Evolutionary conservation across 2,797 vertebrate species (phyloP).

Genomic region (Lacerta viridis): DNA sequence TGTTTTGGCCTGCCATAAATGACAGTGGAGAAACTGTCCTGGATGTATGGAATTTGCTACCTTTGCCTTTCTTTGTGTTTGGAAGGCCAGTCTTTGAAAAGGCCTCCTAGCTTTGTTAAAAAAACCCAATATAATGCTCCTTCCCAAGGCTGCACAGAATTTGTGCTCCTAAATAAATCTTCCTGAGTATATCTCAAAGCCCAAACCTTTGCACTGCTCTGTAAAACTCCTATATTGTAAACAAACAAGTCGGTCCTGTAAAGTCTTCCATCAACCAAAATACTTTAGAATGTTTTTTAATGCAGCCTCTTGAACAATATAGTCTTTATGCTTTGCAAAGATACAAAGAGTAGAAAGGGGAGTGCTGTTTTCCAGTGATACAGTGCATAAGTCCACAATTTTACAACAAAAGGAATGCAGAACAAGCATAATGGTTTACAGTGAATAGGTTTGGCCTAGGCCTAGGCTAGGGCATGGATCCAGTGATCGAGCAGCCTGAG

Average conservation of each 20-base stretch:
- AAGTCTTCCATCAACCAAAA: background rate
- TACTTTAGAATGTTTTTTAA: slow-evolving; percentile 68
- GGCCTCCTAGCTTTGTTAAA: background rate
- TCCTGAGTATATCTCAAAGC: background rate
- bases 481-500: no score
- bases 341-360: slow-evolving; percentile 57
- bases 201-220: background rate
- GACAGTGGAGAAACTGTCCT: background rate
- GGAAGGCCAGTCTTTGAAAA: background rate
- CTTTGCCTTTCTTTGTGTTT: background rate
- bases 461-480: no score
- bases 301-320: slow-evolving; percentile 52
- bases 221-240: background rate
- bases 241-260: background rate
- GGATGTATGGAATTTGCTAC: rapidly evolving
- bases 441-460: no score
- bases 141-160: rapidly evolving
- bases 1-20: background rate
- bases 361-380: slow-evolving; percentile 56
- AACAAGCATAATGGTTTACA: no score
- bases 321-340: slow-evolving; percentile 15
- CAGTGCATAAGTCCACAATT: slow-evolving; percentile 27
- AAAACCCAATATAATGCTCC: background rate
- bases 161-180: background rate
- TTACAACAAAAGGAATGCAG: no score